Base-by-base conservation (phyloP, 2,113 vertebrate species). In the Xenopus borealis region DNA sequence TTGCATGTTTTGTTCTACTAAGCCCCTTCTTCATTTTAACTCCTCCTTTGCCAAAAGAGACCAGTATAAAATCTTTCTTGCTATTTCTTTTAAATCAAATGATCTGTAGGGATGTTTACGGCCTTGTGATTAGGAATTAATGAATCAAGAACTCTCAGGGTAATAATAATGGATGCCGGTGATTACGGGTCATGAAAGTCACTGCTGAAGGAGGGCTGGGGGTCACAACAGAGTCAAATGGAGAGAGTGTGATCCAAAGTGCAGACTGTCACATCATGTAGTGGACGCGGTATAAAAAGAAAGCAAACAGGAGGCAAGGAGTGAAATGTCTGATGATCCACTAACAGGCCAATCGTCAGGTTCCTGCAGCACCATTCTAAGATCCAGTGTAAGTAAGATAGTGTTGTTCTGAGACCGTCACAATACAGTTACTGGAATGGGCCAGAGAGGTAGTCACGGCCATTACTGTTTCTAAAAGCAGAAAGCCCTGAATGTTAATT, bases 1-100 rank as follows among this genome's bases (percentile, higher is more conserved):
- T 53, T 55, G 3, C 4, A 18, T 65, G 12, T 1, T 52, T 10
- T 72, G 45, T 52, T 52, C 44, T 20, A 27, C 18, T 27, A 52
- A 50, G 23, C 65, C 62, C 71, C 62, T 65, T 65, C n/a, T 65
- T 40, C 53, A 17, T 33, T 3, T 13, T 46, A 40, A 17, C 47
- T 61, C 33, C 33, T 72, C 65, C 58, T 46, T 50, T 50, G 44
- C 46, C n/a, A 52, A 55, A 66, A 72, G 27, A 53, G 62, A 53
- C 47, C 61, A 44, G n/a, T 40, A 55, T 55, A 72, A 44, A 65
- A 72, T 63, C 53, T 72, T 53, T 4, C 46, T 40, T 40, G 33
- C 33, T 2, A 40, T 7, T 40, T 40, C 23, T 64, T 64, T 17
- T 14, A 30, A 63, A 40, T 53, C 45, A 64, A 20, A 13, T 12